Evolutionary conservation across 2,113 vertebrate genomes (phyloP), one percentile per base, ranked within the genome.

Genomic region (Phaethornis superciliosus): DNA sequence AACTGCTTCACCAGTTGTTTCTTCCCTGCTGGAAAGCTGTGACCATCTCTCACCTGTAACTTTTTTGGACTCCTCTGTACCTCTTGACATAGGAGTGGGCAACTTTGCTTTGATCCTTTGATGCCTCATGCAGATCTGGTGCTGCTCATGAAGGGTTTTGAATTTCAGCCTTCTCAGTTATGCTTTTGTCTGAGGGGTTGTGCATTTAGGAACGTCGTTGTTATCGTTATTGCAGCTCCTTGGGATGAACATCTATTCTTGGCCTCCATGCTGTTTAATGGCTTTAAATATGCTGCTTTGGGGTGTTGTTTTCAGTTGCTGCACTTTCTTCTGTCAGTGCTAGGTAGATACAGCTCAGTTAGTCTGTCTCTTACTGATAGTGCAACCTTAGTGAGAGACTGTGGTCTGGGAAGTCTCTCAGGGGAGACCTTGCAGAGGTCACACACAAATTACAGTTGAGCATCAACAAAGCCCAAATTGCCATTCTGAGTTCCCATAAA

Each of bases 301-400:
- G 42, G 51, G 13, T 22, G 27, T 3, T 47, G 42, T 62, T 83
- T 70, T 67, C 55, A 58, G 2, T 8, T 51, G 37, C 54, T 74
- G 30, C 9, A 10, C 26, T 83, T 90, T 56, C 42, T 81, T 0
- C 0, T 40, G 46, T 60, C 79, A 49, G 49, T 32, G 33, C 33
- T 60, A 10, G 37, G 58, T 22, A 90, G 49, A 40, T 87, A 33
- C 65, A 85, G 18, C 32, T 94, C 23, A 12, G 37, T 44, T 78
- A 51, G 69, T 81, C 56, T 69, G 32, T n/a, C 28, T 74, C 28
- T 55, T 28, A 46, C 10, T 0, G 0, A 33, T 42, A 26, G 0
- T 9, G 20, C 27, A 85, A 30, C 59, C 55, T 89, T 55, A 63
- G 37, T 10, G 30, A 80, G 12, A 51, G 30, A 62, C 16, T 4